Evolutionary conservation across 2,888 invertebrate genomes (phyloP).

Genomic region (Pyrrhosoma nymphula): DNA sequence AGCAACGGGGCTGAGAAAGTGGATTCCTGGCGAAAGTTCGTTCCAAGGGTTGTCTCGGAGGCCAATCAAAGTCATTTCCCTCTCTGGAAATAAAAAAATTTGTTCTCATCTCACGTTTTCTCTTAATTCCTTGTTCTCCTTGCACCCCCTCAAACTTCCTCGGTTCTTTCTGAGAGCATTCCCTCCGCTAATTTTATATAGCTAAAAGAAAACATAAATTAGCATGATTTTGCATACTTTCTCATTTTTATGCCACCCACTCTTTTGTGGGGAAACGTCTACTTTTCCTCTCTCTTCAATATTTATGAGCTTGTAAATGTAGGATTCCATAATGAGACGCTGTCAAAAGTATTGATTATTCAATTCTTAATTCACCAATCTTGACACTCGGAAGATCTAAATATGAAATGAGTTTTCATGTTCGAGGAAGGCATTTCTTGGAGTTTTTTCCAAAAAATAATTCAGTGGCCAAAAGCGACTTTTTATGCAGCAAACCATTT

Average conservation of each 20-base stretch:
- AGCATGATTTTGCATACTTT: slow-evolving; percentile 19
- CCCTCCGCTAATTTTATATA: neutral
- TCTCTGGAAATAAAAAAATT: neutral
- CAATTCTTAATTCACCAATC: neutral
- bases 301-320: slow-evolving; percentile 8
- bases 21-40: neutral
- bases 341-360: neutral
- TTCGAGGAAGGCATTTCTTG: neutral
- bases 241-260: neutral
- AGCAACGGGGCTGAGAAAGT: neutral
- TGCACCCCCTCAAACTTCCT: neutral
- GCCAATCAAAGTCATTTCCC: neutral
- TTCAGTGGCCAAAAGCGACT: no score
- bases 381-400: neutral
- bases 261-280: neutral
- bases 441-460: neutral
- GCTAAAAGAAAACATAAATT: neutral
- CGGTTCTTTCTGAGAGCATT: neutral
- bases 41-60: neutral
- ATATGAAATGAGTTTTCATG: neutral
- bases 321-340: neutral
- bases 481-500: no score
- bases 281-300: neutral
- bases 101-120: neutral
- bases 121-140: neutral